Conservation (phyloP, 2,888 invertebrate species). For the Rosalia funebris region DNA sequence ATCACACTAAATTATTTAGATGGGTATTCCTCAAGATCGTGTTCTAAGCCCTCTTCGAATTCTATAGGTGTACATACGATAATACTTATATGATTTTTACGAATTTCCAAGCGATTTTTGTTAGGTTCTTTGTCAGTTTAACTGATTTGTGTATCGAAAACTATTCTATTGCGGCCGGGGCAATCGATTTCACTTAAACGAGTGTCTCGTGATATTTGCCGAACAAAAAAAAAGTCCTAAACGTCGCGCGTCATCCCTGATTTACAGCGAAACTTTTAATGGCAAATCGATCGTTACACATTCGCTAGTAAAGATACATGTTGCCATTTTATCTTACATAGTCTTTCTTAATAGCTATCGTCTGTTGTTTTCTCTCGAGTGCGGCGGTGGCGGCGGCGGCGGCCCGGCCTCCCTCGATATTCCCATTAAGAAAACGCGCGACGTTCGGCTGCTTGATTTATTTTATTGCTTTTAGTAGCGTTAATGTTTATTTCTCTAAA, state of each 20-base stretch:
- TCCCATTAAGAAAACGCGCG: slow-evolving; percentile 47
- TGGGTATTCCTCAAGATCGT: no score
- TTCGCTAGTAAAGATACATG: slow-evolving; percentile 20
- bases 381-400: slow-evolving; percentile 29
- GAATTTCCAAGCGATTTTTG: no score
- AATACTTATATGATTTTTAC: no score
- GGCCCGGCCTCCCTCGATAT: slow-evolving; percentile 43
- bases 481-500: slow-evolving; percentile 70
- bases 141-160: no score
- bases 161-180: no score
- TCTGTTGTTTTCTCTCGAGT: slow-evolving; percentile 42
- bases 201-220: no score
- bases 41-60: no score
- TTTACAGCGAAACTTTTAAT: slow-evolving; percentile 8
- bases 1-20: no score
- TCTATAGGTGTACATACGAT: no score
- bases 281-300: slow-evolving; percentile 20
- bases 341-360: slow-evolving; percentile 46
- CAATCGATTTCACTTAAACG: no score
- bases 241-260: background rate
- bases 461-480: slow-evolving; percentile 70
- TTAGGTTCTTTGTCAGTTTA: no score
- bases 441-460: slow-evolving; percentile 66
- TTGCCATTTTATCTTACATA: slow-evolving; percentile 34
- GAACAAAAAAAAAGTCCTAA: slow-evolving; percentile 3